Conservation (phyloP, 2,888 invertebrate species). For the Drosophila nr. perissopoda region DNA sequence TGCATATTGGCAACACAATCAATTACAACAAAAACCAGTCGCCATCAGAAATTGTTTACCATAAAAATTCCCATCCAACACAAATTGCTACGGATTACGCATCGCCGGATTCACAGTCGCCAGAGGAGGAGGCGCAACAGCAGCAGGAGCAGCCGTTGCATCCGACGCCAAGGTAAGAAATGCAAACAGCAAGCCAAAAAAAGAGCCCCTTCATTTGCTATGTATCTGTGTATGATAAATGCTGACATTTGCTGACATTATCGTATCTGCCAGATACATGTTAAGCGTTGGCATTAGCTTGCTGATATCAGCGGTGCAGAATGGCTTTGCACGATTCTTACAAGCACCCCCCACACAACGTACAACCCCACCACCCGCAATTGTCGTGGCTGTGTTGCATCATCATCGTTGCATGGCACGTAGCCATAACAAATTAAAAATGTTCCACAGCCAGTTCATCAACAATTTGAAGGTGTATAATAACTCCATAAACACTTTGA, state of each 20-base stretch:
- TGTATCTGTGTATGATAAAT: slow-evolving; percentile 12
- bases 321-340: slow-evolving; percentile 36
- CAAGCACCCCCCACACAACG: slow-evolving; percentile 26
- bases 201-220: neutral
- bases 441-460: slow-evolving; percentile 52
- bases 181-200: neutral
- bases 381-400: slow-evolving; percentile 12
- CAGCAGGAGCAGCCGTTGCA: slow-evolving; percentile 41
- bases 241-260: slow-evolving; percentile 2
- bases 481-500: neutral
- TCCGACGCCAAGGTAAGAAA: slow-evolving; percentile 59
- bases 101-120: slow-evolving; percentile 35
- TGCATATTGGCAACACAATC: slow-evolving; percentile 66
- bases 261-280: slow-evolving; percentile 10
- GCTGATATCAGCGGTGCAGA: slow-evolving; percentile 12
- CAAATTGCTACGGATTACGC: slow-evolving; percentile 75
- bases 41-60: slow-evolving; percentile 65
- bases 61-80: slow-evolving; percentile 75
- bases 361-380: slow-evolving; percentile 3
- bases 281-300: slow-evolving; percentile 10
- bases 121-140: slow-evolving; percentile 32
- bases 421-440: slow-evolving; percentile 50
- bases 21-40: slow-evolving; percentile 65
- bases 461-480: slow-evolving; percentile 6
- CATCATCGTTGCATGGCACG: slow-evolving; percentile 48